Base-by-base conservation (phyloP, 1,140 invertebrate species). In the Pollicipes pollicipes region DNA sequence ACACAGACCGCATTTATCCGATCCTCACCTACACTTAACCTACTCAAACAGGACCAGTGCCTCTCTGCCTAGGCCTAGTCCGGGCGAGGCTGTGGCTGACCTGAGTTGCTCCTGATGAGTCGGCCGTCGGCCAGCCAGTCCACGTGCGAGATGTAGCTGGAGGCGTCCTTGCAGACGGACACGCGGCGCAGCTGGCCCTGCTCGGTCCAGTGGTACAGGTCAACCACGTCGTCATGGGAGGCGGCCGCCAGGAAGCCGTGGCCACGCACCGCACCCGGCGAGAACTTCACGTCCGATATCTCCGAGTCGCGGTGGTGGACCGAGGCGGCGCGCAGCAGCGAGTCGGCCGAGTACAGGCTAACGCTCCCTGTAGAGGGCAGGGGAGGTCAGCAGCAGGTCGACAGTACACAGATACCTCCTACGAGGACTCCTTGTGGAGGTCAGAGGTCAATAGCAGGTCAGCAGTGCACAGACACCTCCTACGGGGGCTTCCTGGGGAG, bases 191-290 rank as follows among this genome's bases (percentile, higher is more conserved):
- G 70, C 3, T 73, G 71, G 24, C 66, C 70, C 26, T 68, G 37
- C 27, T 75, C 74, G 67, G 73, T 70, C 3, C 73, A 72, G 26
- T 72, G 71, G 69, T 75, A 75, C 64, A 75, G 29, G n/a, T 75
- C 74, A 3, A 73, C 72, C 21, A 73, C 37, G 64, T 72, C 37
- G 35, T 75, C 74, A 28, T 75, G 74, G 3, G 74, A 75, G 29
- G 70, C 74, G 17, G 71, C 74, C 17, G 74, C 74, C 26, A 75
- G 71, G 32, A 75, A 70, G 1, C 72, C 70, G 10, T 24, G 45
- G 45, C 45, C 45, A 21, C 45, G 45, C 10, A 58, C 45, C 8
- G 72, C 72, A 45, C 72, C 69, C 27, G 74, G 74, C 30, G 74
- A 75, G 30, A 73, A 75, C 66, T 70, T 71, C 13, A 75, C 66